Base-by-base conservation (phyloP, 2,888 invertebrate species). In the Ommatoiulus sabulosus region DNA sequence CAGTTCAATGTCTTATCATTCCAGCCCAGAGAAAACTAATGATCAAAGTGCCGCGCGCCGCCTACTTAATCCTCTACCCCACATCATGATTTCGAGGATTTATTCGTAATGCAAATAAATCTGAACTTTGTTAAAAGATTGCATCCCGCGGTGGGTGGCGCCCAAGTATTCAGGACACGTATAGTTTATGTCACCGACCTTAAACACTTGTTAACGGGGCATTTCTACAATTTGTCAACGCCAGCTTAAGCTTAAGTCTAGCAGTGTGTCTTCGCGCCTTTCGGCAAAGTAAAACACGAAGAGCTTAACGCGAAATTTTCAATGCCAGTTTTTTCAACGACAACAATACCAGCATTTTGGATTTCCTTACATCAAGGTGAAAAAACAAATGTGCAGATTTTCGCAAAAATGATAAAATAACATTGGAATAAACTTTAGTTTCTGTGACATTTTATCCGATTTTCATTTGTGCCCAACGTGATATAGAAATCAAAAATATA, bases 1-100 rank as follows among this genome's bases (percentile, higher is more conserved):
- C 72, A 72, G 72, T 72, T 72, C 72, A 24, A 72, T 24, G 72
- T 24, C 24, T 72, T 72, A 72, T 72, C 72, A 72, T 72, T 72
- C 10, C 72, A 72, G 24, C 7, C 72, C 72, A 72, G 72, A 72
- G 72, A 24, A 72, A 72, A 72, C n/a, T 72, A 72, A 24, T n/a
- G 72, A 72, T 24, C 10, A 72, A 72, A 72, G 24, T 72, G 72
- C 72, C 72, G 24, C 72, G 63, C 20, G 24, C 10, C 20, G 72
- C 17, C 24, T n/a, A 72, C 10, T 24, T 72, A 72, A 72, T 72
- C 72, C 72, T 72, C 24, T 8, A 72, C 72, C 24, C 72, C 24
- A 72, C 72, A 72, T 72, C 72, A 24, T 72, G 72, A 72, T 72
- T 72, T 72, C 72, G 12, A 6, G 72, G 72, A 72, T 72, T 72